phyloP scores from a whole-genome alignment of 2,113 vertebrate species.

The Mixornis gularis region DNA sequence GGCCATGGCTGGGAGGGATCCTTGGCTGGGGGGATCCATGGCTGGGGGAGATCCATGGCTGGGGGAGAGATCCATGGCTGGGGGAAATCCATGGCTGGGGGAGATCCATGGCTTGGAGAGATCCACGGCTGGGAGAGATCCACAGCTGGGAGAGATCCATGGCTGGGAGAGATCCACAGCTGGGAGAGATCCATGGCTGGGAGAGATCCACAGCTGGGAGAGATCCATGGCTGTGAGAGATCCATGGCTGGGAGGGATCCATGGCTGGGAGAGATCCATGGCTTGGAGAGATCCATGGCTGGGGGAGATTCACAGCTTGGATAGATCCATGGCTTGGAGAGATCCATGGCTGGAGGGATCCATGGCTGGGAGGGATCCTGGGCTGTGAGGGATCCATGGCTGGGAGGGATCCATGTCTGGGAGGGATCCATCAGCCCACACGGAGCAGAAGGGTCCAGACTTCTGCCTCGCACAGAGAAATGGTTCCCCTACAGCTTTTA shows the following conservation, averaged over 20 bases:
- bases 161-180: neutral
- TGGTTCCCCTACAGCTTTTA: slow-evolving; percentile 22
- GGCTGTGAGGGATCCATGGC: fast-evolving
- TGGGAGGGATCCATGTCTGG: fast-evolving
- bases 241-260: neutral
- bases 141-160: fast-evolving
- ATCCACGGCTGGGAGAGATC: neutral
- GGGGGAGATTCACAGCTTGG: fast-evolving
- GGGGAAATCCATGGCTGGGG: neutral
- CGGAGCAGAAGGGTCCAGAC: neutral
- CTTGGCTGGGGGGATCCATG: fast-evolving
- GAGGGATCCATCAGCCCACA: fast-evolving
- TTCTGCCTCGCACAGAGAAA: neutral
- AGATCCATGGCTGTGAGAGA: fast-evolving
- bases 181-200: fast-evolving
- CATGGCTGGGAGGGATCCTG: fast-evolving
- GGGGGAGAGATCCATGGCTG: fast-evolving
- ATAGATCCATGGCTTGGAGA: neutral
- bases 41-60: fast-evolving
- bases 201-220: neutral
- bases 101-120: fast-evolving
- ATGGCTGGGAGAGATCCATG: fast-evolving
- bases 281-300: neutral
- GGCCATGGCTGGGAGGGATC: neutral
- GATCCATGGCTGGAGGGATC: fast-evolving